A percentile compares a stretch with the other conserved stretches of the same genome.
phyloP scores from a whole-genome alignment of 2,113 vertebrate genomes.

The Carlito syrichta region DNA sequence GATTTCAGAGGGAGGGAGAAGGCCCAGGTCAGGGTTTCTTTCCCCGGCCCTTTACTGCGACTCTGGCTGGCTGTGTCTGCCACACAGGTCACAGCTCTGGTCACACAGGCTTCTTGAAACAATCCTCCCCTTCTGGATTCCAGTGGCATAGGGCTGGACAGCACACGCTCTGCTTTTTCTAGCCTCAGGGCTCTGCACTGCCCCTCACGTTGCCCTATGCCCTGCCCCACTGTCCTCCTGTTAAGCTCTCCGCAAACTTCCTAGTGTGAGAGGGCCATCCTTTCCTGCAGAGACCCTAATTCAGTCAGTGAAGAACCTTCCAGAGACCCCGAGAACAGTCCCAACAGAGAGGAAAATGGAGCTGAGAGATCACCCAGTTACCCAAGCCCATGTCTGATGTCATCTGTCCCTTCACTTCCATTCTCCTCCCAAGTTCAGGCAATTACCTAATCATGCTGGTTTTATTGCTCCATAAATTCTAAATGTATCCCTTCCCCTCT shows the following conservation, averaged over 20 bases:
- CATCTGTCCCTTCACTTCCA: not conserved
- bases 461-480: conserved; percentile 54
- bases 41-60: not conserved
- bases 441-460: conserved; percentile 33
- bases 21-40: not conserved
- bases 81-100: not conserved
- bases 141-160: not conserved
- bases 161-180: not conserved
- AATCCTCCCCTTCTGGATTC: not conserved
- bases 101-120: not conserved
- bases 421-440: not conserved
- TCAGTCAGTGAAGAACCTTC: not conserved
- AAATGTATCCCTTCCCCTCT: not conserved
- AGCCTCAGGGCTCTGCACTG: not conserved
- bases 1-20: not conserved
- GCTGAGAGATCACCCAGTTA: not conserved
- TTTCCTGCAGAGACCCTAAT: not conserved
- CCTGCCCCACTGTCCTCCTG: not conserved
- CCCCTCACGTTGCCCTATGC: not conserved
- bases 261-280: not conserved
- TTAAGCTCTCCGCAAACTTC: not conserved
- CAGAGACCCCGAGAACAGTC: not conserved
- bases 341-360: not conserved
- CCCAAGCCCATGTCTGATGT: not conserved
- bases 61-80: not conserved